A percentile compares a stretch with the other conserved stretches of the same genome.
phyloP scores from a whole-genome alignment of 2,888 invertebrate genomes.

The Ophonus ardosiacus region DNA sequence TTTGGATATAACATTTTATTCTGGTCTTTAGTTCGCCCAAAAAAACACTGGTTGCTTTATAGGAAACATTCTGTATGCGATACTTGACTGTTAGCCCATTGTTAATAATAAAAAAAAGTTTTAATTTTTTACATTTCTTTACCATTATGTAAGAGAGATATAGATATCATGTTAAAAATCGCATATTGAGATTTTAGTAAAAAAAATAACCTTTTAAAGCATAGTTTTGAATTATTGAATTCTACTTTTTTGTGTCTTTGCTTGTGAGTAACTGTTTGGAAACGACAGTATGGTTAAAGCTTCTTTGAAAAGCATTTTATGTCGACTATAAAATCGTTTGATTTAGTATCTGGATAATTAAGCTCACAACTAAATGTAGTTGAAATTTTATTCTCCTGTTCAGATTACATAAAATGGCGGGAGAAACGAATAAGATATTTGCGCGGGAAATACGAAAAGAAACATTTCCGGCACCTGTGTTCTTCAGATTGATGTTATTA shows the following conservation, averaged over 20 bases:
- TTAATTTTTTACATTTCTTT: too few species aligned
- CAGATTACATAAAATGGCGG: background rate
- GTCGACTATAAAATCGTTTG: background rate
- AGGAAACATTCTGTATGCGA: too few species aligned
- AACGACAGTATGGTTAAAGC: background rate
- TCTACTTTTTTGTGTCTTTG: background rate
- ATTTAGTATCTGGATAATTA: background rate
- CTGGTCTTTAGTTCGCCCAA: too few species aligned
- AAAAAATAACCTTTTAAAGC: too few species aligned
- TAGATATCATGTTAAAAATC: too few species aligned
- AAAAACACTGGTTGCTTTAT: too few species aligned
- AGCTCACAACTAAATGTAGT: background rate
- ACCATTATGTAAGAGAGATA: too few species aligned
- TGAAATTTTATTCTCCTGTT: constrained; percentile 3
- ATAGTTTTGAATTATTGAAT: too few species aligned
- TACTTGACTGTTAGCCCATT: too few species aligned
- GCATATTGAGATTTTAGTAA: too few species aligned
- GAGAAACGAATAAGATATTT: background rate
- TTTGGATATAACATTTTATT: too few species aligned
- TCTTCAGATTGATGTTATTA: constrained; percentile 13
- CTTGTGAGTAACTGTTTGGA: background rate
- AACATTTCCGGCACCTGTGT: constrained; percentile 1
- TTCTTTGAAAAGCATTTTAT: constrained; percentile 2
- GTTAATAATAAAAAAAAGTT: too few species aligned
- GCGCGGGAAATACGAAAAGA: background rate